A percentile compares a stretch with the other conserved stretches of the same genome.
Evolutionary conservation across 2,888 invertebrate species (phyloP).

Genomic region (Stenodema calcarata): DNA sequence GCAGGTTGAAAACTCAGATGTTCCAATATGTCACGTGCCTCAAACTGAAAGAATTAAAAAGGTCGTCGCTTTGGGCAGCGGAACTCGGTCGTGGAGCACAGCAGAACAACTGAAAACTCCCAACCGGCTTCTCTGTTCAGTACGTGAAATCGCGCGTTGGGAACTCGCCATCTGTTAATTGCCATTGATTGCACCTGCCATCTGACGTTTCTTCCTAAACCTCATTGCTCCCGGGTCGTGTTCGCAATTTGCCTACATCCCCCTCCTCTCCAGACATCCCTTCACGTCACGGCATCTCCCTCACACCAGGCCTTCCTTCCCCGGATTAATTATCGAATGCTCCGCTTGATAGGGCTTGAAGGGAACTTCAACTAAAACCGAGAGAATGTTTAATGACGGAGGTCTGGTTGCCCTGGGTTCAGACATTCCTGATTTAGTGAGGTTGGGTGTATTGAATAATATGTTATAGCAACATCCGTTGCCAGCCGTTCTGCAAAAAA

Average conservation of each 20-base stretch:
- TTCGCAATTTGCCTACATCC: neutral
- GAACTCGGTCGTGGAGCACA: neutral
- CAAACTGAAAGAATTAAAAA: neutral
- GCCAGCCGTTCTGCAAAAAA: neutral
- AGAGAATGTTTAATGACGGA: constrained; percentile 29
- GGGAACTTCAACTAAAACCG: constrained; percentile 23
- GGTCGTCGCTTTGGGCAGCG: neutral
- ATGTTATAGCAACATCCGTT: neutral
- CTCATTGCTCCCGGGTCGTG: neutral
- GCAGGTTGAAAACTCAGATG: neutral
- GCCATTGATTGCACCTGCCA: constrained; percentile 33
- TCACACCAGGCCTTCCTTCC: neutral
- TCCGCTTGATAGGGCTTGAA: constrained; percentile 15
- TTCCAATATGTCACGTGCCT: neutral
- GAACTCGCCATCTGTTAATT: constrained; percentile 28
- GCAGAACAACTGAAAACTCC: neutral
- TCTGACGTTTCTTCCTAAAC: constrained; percentile 35
- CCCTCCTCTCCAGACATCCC: neutral
- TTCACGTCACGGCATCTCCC: neutral
- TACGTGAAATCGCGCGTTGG: constrained; percentile 11
- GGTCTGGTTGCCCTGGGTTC: neutral
- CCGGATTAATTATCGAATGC: constrained; percentile 38
- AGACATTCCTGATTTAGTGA: constrained; percentile 7
- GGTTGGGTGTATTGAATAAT: neutral
- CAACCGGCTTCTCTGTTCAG: neutral